These are phyloP conservation scores for Meloe dianella DNA, from an alignment of 2,888 invertebrate genomes.

Conservation along the genomic window DNA sequence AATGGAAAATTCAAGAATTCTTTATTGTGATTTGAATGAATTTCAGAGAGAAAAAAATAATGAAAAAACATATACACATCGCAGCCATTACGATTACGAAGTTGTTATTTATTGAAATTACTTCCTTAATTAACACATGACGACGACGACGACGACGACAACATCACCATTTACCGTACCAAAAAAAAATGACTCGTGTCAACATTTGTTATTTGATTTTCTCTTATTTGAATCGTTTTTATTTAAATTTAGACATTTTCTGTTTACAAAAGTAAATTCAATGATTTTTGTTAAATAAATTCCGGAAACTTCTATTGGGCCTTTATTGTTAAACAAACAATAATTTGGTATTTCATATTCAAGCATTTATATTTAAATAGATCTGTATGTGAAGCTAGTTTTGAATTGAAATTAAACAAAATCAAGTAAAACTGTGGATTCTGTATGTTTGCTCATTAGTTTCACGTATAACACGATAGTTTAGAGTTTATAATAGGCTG, in stretches of 20 bases:
- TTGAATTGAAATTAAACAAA: slow-evolving; percentile 29
- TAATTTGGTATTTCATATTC: slow-evolving; percentile 29
- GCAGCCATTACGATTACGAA: not conserved
- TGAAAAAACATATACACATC: too few relatives aligned
- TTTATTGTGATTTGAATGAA: not conserved
- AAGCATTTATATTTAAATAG: not conserved
- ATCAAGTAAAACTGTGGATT: slow-evolving; percentile 24
- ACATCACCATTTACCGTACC: not conserved
- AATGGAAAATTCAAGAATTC: not conserved
- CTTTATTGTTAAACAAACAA: slow-evolving; percentile 30
- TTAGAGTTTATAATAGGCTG: slow-evolving; percentile 24
- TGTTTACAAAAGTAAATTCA: not conserved
- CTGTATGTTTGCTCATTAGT: slow-evolving; percentile 26
- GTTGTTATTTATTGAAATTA: slow-evolving; percentile 1
- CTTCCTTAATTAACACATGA: slow-evolving; percentile 3
- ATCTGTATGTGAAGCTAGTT: slow-evolving; percentile 31
- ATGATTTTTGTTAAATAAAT: slow-evolving; percentile 8
- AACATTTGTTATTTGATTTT: slow-evolving; percentile 1
- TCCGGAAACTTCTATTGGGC: slow-evolving; percentile 27
- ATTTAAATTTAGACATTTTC: slow-evolving; percentile 1
- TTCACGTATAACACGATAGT: slow-evolving; percentile 26
- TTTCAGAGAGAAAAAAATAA: too few relatives aligned
- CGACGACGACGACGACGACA: not conserved
- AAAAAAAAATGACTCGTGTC: slow-evolving; percentile 1
- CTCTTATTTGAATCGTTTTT: not conserved